These are phyloP conservation scores for Phortica okadai DNA, from an alignment of 2,888 invertebrate genomes.

Conservation along the genomic window DNA sequence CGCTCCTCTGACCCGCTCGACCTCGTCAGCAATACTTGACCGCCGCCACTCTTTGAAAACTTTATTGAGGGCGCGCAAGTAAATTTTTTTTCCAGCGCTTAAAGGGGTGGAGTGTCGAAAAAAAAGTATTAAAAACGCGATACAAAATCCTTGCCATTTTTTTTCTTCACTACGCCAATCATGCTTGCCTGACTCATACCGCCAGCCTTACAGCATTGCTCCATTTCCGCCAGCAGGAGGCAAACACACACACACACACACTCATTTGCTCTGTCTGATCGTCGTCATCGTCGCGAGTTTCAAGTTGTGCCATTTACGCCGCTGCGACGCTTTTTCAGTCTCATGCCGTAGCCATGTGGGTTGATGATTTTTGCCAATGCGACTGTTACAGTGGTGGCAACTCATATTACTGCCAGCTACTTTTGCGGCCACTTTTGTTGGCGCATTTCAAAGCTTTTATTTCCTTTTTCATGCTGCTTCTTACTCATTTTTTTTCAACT, in stretches of 20 bases:
- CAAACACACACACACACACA: neutral
- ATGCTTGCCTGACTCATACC: too few species aligned
- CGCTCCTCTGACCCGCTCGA: neutral
- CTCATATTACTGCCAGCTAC: neutral
- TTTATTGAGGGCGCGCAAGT: slow-evolving; percentile 24
- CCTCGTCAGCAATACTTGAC: slow-evolving; percentile 12
- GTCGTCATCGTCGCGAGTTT: neutral
- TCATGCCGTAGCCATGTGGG: neutral
- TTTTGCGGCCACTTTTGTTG: slow-evolving; percentile 1
- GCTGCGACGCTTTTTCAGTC: neutral
- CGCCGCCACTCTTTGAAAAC: slow-evolving; percentile 31
- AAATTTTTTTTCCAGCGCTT: neutral
- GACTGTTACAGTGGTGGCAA: slow-evolving; percentile 1
- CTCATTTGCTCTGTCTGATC: neutral
- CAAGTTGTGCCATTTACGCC: slow-evolving; percentile 4
- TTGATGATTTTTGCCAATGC: neutral
- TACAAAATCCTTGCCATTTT: neutral
- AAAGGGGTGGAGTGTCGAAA: too few species aligned
- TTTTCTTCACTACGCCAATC: too few species aligned
- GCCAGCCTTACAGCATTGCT: neutral
- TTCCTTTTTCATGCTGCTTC: neutral
- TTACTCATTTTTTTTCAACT: neutral
- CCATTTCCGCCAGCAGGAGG: slow-evolving; percentile 21
- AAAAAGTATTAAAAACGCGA: neutral
- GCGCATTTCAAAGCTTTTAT: neutral